These are phyloP conservation scores for Trididemnum nubilum DNA, from an alignment of 23 tunicate species.

Conservation along the genomic window DNA sequence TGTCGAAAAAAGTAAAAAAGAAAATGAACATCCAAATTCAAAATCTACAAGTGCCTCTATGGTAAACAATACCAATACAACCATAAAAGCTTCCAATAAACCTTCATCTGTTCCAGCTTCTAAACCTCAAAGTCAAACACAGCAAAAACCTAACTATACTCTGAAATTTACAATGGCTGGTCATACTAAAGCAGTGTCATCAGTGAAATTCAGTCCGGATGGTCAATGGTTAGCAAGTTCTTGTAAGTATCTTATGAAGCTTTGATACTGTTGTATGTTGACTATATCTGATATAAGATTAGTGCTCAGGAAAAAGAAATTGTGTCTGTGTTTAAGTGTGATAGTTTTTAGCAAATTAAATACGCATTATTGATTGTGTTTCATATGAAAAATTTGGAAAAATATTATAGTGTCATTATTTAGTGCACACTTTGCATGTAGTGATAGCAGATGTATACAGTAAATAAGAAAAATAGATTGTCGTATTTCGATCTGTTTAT, in stretches of 20 bases:
- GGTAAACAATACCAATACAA: not conserved
- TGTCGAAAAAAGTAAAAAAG: not conserved
- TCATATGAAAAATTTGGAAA: too few relatives aligned
- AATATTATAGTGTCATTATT: too few relatives aligned
- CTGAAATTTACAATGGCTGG: constrained; percentile 90
- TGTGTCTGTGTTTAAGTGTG: too few relatives aligned
- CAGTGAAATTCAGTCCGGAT: constrained; percentile 94
- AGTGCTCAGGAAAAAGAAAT: too few relatives aligned
- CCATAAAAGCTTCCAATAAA: not conserved
- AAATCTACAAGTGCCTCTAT: not conserved
- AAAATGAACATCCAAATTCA: not conserved
- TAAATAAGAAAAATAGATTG: too few relatives aligned
- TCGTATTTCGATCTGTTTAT: too few relatives aligned
- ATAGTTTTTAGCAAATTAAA: too few relatives aligned
- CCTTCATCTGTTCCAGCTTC: not conserved
- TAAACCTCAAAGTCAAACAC: constrained; percentile 14
- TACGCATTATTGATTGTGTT: too few relatives aligned
- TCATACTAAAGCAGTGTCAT: constrained; percentile 96
- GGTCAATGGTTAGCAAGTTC: constrained; percentile 98
- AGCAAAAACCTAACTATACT: constrained; percentile 81
- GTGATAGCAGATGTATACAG: too few relatives aligned
- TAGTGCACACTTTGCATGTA: too few relatives aligned
- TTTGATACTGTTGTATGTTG: too few relatives aligned
- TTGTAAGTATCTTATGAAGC: constrained; percentile 72
- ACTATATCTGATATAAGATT: too few relatives aligned